Evolutionary conservation across 2,797 vertebrate species (phyloP), one percentile per base, ranked within the genome.

Genomic region (Decapterus maruadsi): DNA sequence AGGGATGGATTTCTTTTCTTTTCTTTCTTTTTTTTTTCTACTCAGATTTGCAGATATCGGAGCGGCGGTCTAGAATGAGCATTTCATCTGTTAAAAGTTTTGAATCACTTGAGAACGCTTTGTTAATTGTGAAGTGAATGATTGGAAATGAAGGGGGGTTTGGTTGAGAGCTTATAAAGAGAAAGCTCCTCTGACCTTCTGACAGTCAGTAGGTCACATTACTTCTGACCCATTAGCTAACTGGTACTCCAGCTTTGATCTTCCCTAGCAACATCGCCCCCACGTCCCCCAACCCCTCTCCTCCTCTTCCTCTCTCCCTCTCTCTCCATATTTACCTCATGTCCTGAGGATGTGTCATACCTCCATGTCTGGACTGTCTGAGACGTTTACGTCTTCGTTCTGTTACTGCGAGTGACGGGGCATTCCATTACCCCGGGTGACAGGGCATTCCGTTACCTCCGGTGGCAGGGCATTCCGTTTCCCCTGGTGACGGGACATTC

Each of bases 211-310:
- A 85, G 89, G 89, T 88, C 91, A 78, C 81, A 87, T 93, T 88
- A 91, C 75, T 90, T 93, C 89, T 89, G 87, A 84, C 68, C 79
- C 89, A 91, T 88, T 92, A 89, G 83, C 73, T 83, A 87, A 86
- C 90, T 89, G 90, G 91, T 90, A 62, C 86, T 83, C 56, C 61
- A 72, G 68, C 74, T 85, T 84, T 53, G 60, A 81, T 89, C 81
- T 82, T 64, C 65, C 90, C 80, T 51, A 82, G 87, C 85, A 90
- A 87, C 90, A 86, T 42, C 29, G 40, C 55, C 56, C 38, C 69
- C 11, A 20, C 42, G 17, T 19, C 16, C n/a, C 11, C 4, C 22
- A 8, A 13, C n/a, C 20, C 34, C 13, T 26, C 13, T 31, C 45
- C 11, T 26, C 12, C 68, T 69, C 68, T 66, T 67, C 74, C 78